phyloP scores from a whole-genome alignment of 2,888 invertebrate species.

The Zonitis immaculata region DNA sequence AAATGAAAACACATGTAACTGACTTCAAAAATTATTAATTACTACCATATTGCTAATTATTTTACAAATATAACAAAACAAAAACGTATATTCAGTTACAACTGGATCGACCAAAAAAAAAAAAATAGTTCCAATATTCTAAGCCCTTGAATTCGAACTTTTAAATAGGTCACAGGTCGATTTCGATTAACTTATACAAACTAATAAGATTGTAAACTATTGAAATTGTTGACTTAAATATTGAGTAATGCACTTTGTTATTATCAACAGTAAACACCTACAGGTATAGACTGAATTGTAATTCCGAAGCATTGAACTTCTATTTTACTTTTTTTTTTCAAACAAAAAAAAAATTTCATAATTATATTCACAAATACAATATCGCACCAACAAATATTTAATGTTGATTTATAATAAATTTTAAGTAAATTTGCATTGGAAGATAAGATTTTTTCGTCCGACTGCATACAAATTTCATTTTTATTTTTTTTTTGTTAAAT shows the following conservation, averaged over 20 bases:
- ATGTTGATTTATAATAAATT: neutral
- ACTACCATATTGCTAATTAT: neutral
- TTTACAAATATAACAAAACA: neutral
- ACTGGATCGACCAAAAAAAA: too few relatives aligned
- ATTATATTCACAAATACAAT: neutral
- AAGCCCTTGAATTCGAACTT: too few relatives aligned
- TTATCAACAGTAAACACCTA: neutral
- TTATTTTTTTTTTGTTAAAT: too few relatives aligned
- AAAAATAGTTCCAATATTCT: too few relatives aligned
- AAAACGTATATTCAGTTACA: neutral
- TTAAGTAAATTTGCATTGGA: neutral
- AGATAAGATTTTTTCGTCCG: neutral
- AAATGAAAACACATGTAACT: too few relatives aligned
- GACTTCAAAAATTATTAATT: neutral
- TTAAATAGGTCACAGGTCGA: too few relatives aligned
- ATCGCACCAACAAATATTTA: neutral
- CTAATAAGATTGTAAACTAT: too few relatives aligned
- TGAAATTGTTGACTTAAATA: neutral
- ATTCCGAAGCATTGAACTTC: neutral
- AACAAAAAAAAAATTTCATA: neutral
- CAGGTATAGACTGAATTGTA: neutral
- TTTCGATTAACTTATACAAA: too few relatives aligned
- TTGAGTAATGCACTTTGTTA: neutral
- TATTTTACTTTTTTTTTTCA: neutral
- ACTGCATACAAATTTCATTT: too few relatives aligned